Evolutionary conservation across 2,888 invertebrate genomes (phyloP), one percentile per base, ranked within the genome.

Genomic region (Drosophila nr. perissopoda): DNA sequence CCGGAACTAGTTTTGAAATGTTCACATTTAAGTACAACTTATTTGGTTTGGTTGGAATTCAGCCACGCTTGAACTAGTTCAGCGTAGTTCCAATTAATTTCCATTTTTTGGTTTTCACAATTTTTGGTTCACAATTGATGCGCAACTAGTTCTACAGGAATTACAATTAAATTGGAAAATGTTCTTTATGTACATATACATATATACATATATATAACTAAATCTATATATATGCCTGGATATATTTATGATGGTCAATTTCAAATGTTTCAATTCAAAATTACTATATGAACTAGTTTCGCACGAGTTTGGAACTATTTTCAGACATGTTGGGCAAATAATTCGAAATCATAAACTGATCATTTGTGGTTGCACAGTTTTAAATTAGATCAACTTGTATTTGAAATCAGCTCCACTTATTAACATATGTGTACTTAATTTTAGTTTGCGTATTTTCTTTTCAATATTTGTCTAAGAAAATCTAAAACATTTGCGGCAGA

Each of bases 391-490:
- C 7, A 25, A 51, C n/a, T 29, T 29, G n/a, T n/a, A 29, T 11
- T 51, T 51, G n/a, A 52, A 51, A 38, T 31, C 21, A 38, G 16
- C 18, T 61, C 4, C 38, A 61, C 46, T 46, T 46, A 25, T 46
- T 46, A 25, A 46, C 46, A 46, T 16, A 46, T 25, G 16, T 25
- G 8, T 16, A 25, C 46, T 46, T 46, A 46, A 46, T 25, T 25
- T 46, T 16, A 46, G 46, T 25, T 46, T 25, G 46, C 16, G 16
- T 46, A 8, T 46, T 46, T 21, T 46, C 46, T 8, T 25, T 25
- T 46, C 0, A 21, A 21, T 16, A 25, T 46, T 46, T 25, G 21
- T 25, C 46, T 25, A 16, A 16, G 46, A 13, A 25, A 25, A 46
- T 25, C 46, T 46, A 25, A 46, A 16, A 16, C 46, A 46, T 46